phyloP scores from a whole-genome alignment of 2,113 vertebrate species.

The Psettodes erumei region DNA sequence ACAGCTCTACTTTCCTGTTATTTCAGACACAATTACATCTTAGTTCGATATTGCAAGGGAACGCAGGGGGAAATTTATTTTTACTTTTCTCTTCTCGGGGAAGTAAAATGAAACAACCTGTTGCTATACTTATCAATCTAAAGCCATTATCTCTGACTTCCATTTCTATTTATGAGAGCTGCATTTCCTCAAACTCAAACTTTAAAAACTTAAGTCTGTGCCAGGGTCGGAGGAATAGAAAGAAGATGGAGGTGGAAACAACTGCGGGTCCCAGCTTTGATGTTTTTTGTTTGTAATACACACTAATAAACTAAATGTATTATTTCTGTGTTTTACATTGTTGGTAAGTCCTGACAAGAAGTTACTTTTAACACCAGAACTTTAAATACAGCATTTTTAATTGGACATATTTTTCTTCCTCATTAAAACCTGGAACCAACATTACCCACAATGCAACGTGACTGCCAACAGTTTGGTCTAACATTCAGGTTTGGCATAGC shows the following conservation, averaged over 20 bases:
- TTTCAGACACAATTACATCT: conserved; percentile 33
- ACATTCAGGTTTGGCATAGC: no score
- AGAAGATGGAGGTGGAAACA: not conserved
- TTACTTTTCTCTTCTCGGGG: conserved; percentile 9
- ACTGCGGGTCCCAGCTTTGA: not conserved
- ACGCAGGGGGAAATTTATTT: conserved; percentile 15
- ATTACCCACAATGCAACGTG: no score
- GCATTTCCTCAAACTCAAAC: not conserved
- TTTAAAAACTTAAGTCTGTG: not conserved
- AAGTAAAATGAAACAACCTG: conserved; percentile 14
- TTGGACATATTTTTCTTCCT: no score
- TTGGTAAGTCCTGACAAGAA: not conserved
- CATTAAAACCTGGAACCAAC: no score
- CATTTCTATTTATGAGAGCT: not conserved
- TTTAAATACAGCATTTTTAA: no score
- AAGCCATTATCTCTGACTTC: conserved; percentile 30
- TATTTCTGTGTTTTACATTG: not conserved
- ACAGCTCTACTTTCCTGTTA: not conserved
- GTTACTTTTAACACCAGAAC: no score
- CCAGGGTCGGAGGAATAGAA: not conserved
- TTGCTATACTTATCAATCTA: not conserved
- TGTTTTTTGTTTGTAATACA: not conserved
- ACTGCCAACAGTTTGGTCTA: no score
- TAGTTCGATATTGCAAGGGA: not conserved
- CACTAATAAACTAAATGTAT: not conserved